Evolutionary conservation across 2,113 vertebrate species (phyloP), one percentile per base, ranked within the genome.

Genomic region (Oreochromis aureus): DNA sequence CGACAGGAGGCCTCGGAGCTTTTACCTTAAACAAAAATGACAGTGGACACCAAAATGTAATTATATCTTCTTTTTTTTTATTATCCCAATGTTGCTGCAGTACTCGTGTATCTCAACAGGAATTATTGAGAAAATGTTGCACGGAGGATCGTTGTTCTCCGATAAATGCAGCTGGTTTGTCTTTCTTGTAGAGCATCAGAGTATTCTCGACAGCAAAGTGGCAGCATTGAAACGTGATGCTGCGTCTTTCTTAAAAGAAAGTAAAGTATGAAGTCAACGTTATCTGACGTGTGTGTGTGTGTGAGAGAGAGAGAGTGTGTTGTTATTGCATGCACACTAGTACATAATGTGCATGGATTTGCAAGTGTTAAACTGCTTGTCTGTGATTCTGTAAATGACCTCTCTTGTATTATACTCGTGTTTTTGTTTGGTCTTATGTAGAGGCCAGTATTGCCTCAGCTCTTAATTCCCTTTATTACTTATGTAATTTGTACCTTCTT

Each of bases 391-490:
- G 95, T 95, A 94, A 93, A 93, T 93, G 88, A 91, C 92, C 85
- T 92, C 80, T 87, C 80, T 80, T 95, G 94, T 96, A 93, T 95
- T 82, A 93, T 92, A 91, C 84, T 90, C 39, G 48, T 89, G 69
- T 55, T 81, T 84, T 54, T 81, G 81, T 54, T 73, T 32, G 39
- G 91, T 89, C 87, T 90, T 85, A 88, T 24, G 53, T 83, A 89
- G 93, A 91, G 88, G 92, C 89, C 92, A 86, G 82, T 89, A 55
- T 51, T 81, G 94, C 94, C 92, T 94, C 92, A 48, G 13, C 39
- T 94, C 92, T 92, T 94, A 92, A 92, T 91, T 93, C 87, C 89
- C 88, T 92, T 93, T 89, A 86, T 87, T 93, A 91, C 82, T 86
- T 86, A 93, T 93, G 91, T 87, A 76, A 88, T 92, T 86, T 93